Base-by-base conservation (phyloP, 2,888 invertebrate genomes). In the Eupeodes latifasciatus region DNA sequence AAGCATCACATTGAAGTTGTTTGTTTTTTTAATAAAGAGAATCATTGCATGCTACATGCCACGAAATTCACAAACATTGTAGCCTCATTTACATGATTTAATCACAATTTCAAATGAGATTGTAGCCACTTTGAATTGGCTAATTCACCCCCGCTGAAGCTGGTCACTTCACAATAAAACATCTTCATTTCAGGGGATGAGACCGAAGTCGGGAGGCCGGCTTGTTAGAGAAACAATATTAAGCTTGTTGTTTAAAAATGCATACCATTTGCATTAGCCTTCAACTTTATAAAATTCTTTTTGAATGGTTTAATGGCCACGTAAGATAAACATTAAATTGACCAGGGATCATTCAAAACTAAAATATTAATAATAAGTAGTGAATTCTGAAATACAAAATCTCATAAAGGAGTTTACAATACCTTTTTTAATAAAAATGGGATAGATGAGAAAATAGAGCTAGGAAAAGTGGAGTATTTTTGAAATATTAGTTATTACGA, bases 41-140 rank as follows among this genome's bases (percentile, higher is more conserved):
- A 67, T 62, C 67, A 81, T 78, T 44, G 81, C 84, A 81, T 78
- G 77, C 72, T 59, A 47, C 80, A 80, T 83, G 72, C 57, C 72
- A 83, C 79, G 76, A 80, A 87, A 66, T 66, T 55, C 59, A 61
- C 67, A 84, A 72, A 14, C 55, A 87, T 76, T 40, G 9, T 40
- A 61, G 72, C 66, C 72, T 57, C 27, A 27, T 14, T 66, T 49
- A 78, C 72, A 88, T 75, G 88, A 81, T 78, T 81, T 81, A 75
- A 84, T 75, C 78, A 85, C 71, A 78, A 75, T 84, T 88, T 77
- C 84, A 88, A 81, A 81, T 88, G 67, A 72, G 80, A 78, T 84
- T 80, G 69, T 40, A 55, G n/a, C 36, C 14, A 53, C 53, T 19
- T 11, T 47, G 1, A 36, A 12, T 57, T 57, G 51, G 36, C 57